Percentiles rank a stretch among this genome's conserved stretches.
These are phyloP conservation scores for Patiria miniata DNA, from an alignment of 35 echinoderm and acorn worm species.

Conservation along the genomic window DNA sequence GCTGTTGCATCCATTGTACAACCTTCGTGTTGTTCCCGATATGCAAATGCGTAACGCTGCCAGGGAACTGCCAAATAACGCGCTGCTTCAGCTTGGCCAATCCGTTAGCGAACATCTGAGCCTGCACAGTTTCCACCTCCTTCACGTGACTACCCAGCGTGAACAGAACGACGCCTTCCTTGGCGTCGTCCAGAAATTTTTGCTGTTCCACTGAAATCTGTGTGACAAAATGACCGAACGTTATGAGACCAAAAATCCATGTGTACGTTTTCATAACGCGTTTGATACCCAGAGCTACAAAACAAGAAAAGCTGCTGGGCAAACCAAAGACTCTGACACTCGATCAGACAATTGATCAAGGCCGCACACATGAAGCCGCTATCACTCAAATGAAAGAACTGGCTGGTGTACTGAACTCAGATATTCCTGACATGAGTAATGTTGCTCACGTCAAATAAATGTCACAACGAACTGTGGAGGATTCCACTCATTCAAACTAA, in stretches of 20 bases:
- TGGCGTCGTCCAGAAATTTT: background rate
- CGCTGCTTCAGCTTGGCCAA: background rate
- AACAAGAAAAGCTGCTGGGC: conserved; percentile 37
- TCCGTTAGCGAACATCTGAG: conserved; percentile 10
- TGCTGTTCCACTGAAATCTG: background rate
- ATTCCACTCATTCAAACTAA: conserved; percentile 21
- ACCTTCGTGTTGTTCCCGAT: background rate
- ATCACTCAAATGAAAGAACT: conserved; percentile 35
- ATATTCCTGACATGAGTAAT: background rate
- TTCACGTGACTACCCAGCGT: background rate
- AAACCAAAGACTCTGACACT: conserved; percentile 47
- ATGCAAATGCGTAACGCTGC: background rate
- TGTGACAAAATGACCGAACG: background rate
- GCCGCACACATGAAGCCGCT: conserved; percentile 44
- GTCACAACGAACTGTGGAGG: conserved; percentile 17
- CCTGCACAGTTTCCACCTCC: background rate
- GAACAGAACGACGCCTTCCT: background rate
- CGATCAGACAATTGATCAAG: conserved; percentile 48
- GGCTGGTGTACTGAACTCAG: background rate
- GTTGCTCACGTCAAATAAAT: background rate
- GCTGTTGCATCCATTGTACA: background rate
- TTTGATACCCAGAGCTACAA: conserved; percentile 49
- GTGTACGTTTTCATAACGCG: too few species aligned
- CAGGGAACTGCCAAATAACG: background rate
- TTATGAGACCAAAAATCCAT: too few species aligned